Percentiles rank a stretch among this genome's conserved stretches.
phyloP scores from a whole-genome alignment of 1,140 invertebrate species.

The Thaumetopoea pityocampa region DNA sequence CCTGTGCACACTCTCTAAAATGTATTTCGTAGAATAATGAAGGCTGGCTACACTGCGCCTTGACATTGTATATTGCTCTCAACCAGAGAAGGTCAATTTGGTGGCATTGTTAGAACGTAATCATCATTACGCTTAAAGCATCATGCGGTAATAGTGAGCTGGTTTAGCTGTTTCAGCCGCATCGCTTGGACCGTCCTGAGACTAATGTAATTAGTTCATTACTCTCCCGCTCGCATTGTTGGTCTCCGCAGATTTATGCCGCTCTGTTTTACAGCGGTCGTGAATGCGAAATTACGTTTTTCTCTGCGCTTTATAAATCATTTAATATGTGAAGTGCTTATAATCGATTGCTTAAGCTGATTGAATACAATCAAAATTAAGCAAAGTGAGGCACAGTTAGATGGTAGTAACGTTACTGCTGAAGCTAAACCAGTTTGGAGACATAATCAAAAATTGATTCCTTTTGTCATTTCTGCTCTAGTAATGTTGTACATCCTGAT shows the following conservation, averaged over 20 bases:
- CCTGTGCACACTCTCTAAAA: too few relatives aligned
- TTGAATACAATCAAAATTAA: conserved; percentile 11
- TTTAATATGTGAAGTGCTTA: conserved; percentile 22
- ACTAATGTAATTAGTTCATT: conserved; percentile 69
- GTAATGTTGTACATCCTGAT: conserved; percentile 33
- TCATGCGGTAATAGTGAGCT: conserved; percentile 27
- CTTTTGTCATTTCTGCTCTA: conserved; percentile 22
- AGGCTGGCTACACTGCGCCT: too few relatives aligned
- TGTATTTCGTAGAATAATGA: too few relatives aligned
- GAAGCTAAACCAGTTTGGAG: too few relatives aligned
- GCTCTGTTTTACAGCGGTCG: conserved; percentile 32
- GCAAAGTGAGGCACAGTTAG: too few relatives aligned
- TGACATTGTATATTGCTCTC: too few relatives aligned
- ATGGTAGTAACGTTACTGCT: too few relatives aligned
- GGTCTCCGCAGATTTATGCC: conserved; percentile 49
- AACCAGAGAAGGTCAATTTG: too few relatives aligned
- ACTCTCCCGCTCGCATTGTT: conserved; percentile 41
- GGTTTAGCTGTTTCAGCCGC: conserved; percentile 35
- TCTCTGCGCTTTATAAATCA: conserved; percentile 22
- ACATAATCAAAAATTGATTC: conserved; percentile 18
- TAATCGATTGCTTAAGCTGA: conserved; percentile 17
- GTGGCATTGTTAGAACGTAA: conserved; percentile 5
- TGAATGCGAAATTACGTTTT: conserved; percentile 36
- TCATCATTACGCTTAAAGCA: conserved; percentile 24
- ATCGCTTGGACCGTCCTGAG: conserved; percentile 27